phyloP scores from a whole-genome alignment of 2,797 vertebrate genomes.

The Gila robusta region DNA sequence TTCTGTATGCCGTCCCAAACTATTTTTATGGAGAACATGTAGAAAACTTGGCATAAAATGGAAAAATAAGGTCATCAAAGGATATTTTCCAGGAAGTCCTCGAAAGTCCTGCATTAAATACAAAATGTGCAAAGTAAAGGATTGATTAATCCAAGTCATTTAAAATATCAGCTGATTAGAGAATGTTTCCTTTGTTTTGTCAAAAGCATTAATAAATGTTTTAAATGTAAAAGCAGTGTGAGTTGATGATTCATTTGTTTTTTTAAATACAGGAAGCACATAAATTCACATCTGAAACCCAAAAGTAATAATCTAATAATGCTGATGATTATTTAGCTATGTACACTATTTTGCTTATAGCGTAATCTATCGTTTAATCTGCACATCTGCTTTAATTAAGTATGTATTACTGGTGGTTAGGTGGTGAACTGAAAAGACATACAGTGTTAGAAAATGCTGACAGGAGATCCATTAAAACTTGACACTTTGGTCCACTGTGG shows the following conservation, averaged over 20 bases:
- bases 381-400: background rate
- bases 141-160: background rate
- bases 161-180: background rate
- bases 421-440: background rate
- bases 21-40: fast-evolving
- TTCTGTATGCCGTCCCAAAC: background rate
- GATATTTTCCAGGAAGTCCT: conserved; percentile 7
- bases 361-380: background rate
- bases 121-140: background rate
- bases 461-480: background rate
- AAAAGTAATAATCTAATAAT: background rate
- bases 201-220: conserved; percentile 3
- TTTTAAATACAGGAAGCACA: background rate
- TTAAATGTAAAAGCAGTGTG: background rate
- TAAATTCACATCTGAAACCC: background rate
- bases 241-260: background rate
- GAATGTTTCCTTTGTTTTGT: background rate
- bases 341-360: background rate
- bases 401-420: background rate
- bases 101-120: background rate
- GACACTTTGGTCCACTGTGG: conserved; percentile 8
- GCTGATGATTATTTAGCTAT: background rate
- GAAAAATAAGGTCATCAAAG: background rate
- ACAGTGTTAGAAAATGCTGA: conserved; percentile 23
- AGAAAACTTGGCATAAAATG: fast-evolving